Base-by-base conservation (phyloP, 2,888 invertebrate species). In the Drosophila histrio region DNA sequence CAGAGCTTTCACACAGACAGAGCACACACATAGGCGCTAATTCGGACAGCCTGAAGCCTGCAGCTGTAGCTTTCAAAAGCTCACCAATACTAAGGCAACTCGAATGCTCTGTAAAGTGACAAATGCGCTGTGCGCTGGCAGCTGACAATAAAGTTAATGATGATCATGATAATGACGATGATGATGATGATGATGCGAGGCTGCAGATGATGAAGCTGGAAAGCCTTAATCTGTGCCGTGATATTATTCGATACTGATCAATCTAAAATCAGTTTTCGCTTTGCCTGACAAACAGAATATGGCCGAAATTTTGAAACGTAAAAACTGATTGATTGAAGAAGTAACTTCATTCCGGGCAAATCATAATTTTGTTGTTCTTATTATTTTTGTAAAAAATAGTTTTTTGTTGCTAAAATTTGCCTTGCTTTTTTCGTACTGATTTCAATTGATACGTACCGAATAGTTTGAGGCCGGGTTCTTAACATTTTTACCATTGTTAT, bases 391-490 rank as follows among this genome's bases (percentile, higher is more conserved):
- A 30, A 58, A 6, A n/a, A 11, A 30, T 11, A 17, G 43, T 3
- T 47, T 39, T 17, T 68, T 54, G 1, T 30, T 52, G 30, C 34
- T 24, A 19, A 22, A 50, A 49, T 43, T 57, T 74, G 72, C 65
- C 65, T 60, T 72, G 71, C 71, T 8, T 63, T 71, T 63, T 58
- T 77, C 71, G 67, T 77, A 91, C 91, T 91, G 92, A 92, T 91
- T 92, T 91, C 88, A 90, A 90, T 91, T 92, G 92, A 92, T 92
- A 92, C 92, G 92, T 92, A 92, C 92, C 92, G 92, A 92, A 92
- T 91, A 92, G 90, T 91, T 91, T 81, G 90, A 89, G 90, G 90
- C 90, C 91, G 90, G 84, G 82, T 91, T 88, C 92, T 92, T 92
- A 91, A 91, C 91, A 91, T 89, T 91, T 92, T 92, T 92, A 91